phyloP scores from a whole-genome alignment of 2,888 invertebrate species.

The Plagodis dolabraria region DNA sequence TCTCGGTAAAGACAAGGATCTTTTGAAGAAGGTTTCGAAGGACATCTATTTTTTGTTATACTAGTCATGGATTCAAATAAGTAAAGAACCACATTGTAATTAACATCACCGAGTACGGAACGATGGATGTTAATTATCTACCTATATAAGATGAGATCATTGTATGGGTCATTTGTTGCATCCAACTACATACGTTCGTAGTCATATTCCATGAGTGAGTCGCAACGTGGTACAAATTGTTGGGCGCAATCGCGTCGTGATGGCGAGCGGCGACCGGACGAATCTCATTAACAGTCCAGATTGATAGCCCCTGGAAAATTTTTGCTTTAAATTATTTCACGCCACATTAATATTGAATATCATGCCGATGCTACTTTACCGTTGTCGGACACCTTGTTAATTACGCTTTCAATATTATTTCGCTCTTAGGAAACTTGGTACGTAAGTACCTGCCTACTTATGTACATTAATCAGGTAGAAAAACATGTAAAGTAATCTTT shows the following conservation, averaged over 20 bases:
- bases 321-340: slow-evolving; percentile 77
- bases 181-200: slow-evolving; percentile 28
- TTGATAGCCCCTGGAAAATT: slow-evolving; percentile 79
- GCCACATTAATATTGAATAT: slow-evolving; percentile 78
- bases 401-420: slow-evolving; percentile 36
- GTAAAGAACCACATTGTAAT: slow-evolving; percentile 22
- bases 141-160: slow-evolving; percentile 33
- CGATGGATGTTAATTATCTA: slow-evolving; percentile 17
- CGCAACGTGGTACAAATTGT: slow-evolving; percentile 76
- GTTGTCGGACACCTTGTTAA: slow-evolving; percentile 47
- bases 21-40: slow-evolving; percentile 31
- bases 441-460: not conserved
- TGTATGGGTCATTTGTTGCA: slow-evolving; percentile 39
- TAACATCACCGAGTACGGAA: slow-evolving; percentile 10
- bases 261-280: slow-evolving; percentile 56
- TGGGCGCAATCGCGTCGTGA: slow-evolving; percentile 59
- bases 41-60: slow-evolving; percentile 33
- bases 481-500: too few species aligned
- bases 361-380: slow-evolving; percentile 43
- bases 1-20: slow-evolving; percentile 35
- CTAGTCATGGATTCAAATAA: slow-evolving; percentile 27
- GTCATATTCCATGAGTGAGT: slow-evolving; percentile 66
- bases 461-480: not conserved
- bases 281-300: slow-evolving; percentile 79
- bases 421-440: slow-evolving; percentile 16